phyloP scores from a whole-genome alignment of 2,113 vertebrate genomes.

The Melospiza georgiana region DNA sequence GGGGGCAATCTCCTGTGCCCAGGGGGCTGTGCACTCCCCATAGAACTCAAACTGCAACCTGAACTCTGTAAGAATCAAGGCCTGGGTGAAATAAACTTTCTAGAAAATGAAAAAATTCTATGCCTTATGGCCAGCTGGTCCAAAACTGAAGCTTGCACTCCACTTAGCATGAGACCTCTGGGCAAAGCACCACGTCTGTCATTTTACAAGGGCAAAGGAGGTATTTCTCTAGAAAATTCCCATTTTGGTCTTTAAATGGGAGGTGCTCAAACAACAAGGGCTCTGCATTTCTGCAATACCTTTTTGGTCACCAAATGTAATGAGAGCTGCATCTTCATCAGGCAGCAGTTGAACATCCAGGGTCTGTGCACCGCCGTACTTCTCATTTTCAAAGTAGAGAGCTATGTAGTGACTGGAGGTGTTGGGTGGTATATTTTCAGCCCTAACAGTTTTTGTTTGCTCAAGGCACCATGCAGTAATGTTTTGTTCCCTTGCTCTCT shows the following conservation, averaged over 20 bases:
- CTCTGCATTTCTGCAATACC: constrained; percentile 71
- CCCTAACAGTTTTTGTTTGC: constrained; percentile 69
- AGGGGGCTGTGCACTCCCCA: neutral
- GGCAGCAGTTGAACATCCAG: constrained; percentile 52
- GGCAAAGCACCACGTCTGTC: neutral
- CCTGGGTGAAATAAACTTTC: neutral
- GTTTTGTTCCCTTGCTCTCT: constrained; percentile 52
- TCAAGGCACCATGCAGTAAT: constrained; percentile 78
- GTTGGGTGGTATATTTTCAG: constrained; percentile 77
- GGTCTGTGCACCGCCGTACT: constrained; percentile 68
- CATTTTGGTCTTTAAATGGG: neutral
- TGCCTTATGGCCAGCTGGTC: neutral
- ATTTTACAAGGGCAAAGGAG: neutral
- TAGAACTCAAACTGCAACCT: neutral
- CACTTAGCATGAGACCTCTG: neutral
- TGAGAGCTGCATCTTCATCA: constrained; percentile 76
- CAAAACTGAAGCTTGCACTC: neutral
- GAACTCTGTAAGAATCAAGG: neutral
- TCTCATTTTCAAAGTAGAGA: constrained; percentile 82
- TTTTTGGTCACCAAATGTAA: constrained; percentile 78
- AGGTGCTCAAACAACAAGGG: neutral
- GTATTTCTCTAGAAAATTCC: neutral
- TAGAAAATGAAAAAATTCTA: neutral
- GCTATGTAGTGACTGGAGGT: constrained; percentile 56
- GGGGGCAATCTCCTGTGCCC: too few species aligned